Base-by-base conservation (phyloP, 2,113 vertebrate species). In the Leucopternis melanops region DNA sequence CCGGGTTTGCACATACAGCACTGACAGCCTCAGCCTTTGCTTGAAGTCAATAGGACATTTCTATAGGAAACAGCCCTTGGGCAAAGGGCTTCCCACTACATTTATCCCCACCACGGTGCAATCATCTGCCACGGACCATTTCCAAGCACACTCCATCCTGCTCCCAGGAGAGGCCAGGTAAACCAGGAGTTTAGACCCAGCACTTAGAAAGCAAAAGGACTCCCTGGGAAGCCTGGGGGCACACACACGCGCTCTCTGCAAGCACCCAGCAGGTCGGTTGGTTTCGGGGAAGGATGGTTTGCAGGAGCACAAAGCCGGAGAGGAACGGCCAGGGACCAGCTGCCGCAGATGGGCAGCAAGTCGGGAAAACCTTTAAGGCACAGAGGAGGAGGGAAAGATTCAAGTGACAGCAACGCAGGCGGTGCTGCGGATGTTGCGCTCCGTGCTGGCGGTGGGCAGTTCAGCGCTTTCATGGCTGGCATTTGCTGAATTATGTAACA, bases 311-410 rank as follows among this genome's bases (percentile, higher is more conserved):
- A 61, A 2, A 75, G 36, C 55, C 8, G 4, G 70, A n/a, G 55
- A 55, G 47, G 18, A 71, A 2, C 16, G 8, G 15, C 23, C 65
- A 63, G n/a, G 54, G 19, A 44, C 11, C 75, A 62, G 34, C 8
- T 1, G 6, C 15, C 0, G 0, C 54, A 25, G 72, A 9, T 7
- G 13, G 2, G 6, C 59, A 62, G 52, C 20, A 66, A 61, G 4
- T 36, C 2, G 2, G 40, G 52, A 80, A 80, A 72, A 59, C 29
- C n/a, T 72, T 67, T 12, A 32, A 50, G 66, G 52, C 44, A 47
- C 27, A 16, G 62, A 45, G 50, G 25, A 66, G 83, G 29, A 50
- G 29, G 9, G 49, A 21, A 57, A 31, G 14, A 31, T 36, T 57
- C 13, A 4, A 52, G 32, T 9, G 50, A 34, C 55, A 81, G 59